Evolutionary conservation across 2,797 vertebrate genomes (phyloP), one percentile per base, ranked within the genome.

Genomic region (Malurus splendens): DNA sequence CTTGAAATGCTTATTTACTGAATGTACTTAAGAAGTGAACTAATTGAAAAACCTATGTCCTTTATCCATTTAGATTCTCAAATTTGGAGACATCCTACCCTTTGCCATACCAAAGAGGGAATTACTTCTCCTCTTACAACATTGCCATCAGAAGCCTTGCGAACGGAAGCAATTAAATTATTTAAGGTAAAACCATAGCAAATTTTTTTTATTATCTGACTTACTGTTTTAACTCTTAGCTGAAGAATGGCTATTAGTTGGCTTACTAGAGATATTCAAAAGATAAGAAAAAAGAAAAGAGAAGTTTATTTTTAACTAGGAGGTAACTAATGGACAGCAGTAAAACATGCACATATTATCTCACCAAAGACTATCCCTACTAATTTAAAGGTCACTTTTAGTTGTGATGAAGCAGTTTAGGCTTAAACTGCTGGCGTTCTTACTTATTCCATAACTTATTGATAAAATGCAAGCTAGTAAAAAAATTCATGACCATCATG

Each of bases 21-120:
- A 66, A 51, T 41, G 17, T 61, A 74, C n/a, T 45, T 56, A 41
- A 0, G 6, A 56, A 77, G 10, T 42, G 59, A 90, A 70, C 52
- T 82, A 42, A 95, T 73, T 78, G 24, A 47, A 82, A 92, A 83
- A 73, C 54, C 7, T 56, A 39, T 36, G 2, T 75, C 42, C 90
- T 60, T 93, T 93, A 65, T 93, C 30, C 57, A 6, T 72, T 79
- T 89, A 99, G 99, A 96, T 77, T 98, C 98, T 94, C 98, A 98
- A 72, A 97, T 98, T 66, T 99, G 99, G 99, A 98, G 98, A 94
- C 98, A 99, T 67, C 98, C 98, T 39, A 95, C 93, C 78, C 86
- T 99, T 94, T 99, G 98, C 94, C 99, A 99, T 95, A 99, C 98
- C 96, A 99, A 99, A 95, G 98, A 99, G 95, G 98, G 98, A 68